Conservation (phyloP, 2,113 vertebrate genomes). For the Ardeotis arabs region DNA sequence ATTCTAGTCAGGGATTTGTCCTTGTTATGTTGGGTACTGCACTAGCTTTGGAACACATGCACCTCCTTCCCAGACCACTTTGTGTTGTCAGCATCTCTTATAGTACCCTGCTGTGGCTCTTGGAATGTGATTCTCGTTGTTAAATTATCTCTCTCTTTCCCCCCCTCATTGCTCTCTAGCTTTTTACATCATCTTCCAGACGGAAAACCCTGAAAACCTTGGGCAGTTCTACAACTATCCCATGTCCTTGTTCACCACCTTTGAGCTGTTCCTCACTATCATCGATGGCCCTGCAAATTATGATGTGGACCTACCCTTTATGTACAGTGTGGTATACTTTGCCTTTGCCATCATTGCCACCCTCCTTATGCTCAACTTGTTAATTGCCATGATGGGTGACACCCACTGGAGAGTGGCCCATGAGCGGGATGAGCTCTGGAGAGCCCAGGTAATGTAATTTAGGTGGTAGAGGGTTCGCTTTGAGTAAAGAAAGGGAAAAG, state of each 20-base stretch:
- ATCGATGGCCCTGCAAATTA: slow-evolving; percentile 92
- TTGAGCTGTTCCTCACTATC: slow-evolving; percentile 90
- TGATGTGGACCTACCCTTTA: slow-evolving; percentile 80
- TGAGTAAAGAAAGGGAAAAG: background rate
- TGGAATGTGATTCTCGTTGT: background rate
- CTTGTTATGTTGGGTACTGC: background rate
- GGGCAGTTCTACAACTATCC: slow-evolving; percentile 86
- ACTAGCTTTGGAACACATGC: background rate
- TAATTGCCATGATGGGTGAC: slow-evolving; percentile 97
- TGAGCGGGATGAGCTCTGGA: slow-evolving; percentile 92
- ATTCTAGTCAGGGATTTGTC: background rate
- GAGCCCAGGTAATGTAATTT: slow-evolving; percentile 82
- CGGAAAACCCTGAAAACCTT: slow-evolving; percentile 79
- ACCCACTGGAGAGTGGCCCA: slow-evolving; percentile 92
- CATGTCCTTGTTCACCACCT: slow-evolving; percentile 88
- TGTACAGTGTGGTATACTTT: slow-evolving; percentile 83
- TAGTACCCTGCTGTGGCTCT: background rate
- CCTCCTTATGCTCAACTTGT: slow-evolving; percentile 89
- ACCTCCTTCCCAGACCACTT: background rate
- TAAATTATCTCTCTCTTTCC: background rate
- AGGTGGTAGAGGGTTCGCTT: background rate
- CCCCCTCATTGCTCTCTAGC: slow-evolving; percentile 68
- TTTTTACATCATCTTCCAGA: slow-evolving; percentile 91
- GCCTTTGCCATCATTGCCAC: slow-evolving; percentile 87
- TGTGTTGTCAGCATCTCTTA: background rate